phyloP scores from a whole-genome alignment of 2,888 invertebrate species.

The Diplazon laetatorius region DNA sequence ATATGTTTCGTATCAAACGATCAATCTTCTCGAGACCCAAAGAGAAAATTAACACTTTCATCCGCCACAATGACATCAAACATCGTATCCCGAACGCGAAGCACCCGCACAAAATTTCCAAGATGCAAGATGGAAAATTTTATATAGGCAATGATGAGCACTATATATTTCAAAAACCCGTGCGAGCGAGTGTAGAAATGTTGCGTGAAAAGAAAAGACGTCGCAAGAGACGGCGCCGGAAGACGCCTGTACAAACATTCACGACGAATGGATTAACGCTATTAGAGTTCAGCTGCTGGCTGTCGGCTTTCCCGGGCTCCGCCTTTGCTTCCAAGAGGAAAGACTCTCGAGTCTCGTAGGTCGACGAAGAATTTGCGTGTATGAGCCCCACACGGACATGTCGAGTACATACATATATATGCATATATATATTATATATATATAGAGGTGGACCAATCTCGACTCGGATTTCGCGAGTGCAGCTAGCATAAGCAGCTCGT shows the following conservation, averaged over 20 bases:
- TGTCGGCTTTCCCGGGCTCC: slow-evolving; percentile 5
- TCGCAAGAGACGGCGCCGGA: slow-evolving; percentile 56
- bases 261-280: slow-evolving; percentile 70
- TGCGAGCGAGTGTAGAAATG: slow-evolving; percentile 14
- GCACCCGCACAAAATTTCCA: slow-evolving; percentile 23
- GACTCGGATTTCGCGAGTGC: slow-evolving; percentile 17
- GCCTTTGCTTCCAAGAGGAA: background rate
- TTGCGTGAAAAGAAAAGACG: slow-evolving; percentile 24
- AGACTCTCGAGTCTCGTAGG: slow-evolving; percentile 23
- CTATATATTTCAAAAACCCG: too few species aligned
- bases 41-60: background rate
- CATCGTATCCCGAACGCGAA: background rate
- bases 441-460: too few species aligned
- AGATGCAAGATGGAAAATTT: too few species aligned
- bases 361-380: slow-evolving; percentile 51
- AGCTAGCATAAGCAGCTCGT: slow-evolving; percentile 3
- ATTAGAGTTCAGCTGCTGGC: slow-evolving; percentile 70
- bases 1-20: too few species aligned
- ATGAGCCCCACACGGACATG: slow-evolving; percentile 17
- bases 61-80: background rate
- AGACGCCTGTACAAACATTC: slow-evolving; percentile 71
- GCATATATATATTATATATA: too few species aligned
- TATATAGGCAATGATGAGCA: too few species aligned
- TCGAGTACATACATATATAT: slow-evolving; percentile 27
- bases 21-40: background rate